phyloP scores from a whole-genome alignment of 2,888 invertebrate species.

The Zootermopsis nevadensis region DNA sequence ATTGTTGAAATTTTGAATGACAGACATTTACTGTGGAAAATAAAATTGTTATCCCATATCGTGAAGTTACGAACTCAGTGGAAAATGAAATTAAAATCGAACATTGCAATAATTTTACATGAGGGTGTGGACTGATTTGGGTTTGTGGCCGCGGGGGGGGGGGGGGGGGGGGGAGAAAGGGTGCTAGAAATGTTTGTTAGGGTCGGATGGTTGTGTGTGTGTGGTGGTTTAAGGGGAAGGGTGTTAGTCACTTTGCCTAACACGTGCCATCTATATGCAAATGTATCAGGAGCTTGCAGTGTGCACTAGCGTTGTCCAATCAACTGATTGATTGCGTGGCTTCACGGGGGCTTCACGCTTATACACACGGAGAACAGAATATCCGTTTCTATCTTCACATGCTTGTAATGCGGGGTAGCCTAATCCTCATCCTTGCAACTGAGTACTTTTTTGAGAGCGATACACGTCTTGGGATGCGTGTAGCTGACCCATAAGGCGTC shows the following conservation, averaged over 20 bases:
- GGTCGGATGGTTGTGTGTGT: neutral
- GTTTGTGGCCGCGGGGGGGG: too few species aligned
- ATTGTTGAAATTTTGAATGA: neutral
- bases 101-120: neutral
- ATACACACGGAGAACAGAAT: neutral
- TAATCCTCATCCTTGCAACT: neutral
- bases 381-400: neutral
- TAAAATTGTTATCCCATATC: neutral
- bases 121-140: conserved; percentile 14
- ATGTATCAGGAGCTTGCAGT: neutral
- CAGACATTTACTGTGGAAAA: neutral
- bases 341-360: conserved; percentile 6
- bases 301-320: conserved; percentile 26
- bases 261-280: conserved; percentile 23
- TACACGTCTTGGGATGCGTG: too few species aligned
- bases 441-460: too few species aligned
- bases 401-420: neutral
- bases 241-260: conserved; percentile 21
- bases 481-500: too few species aligned
- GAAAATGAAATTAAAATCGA: neutral
- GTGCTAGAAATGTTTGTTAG: conserved; percentile 17
- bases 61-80: neutral
- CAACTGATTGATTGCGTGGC: conserved; percentile 21
- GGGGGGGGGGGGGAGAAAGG: too few species aligned
- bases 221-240: neutral